Base-by-base conservation (phyloP, 2,113 vertebrate species). In the Butastur rufipennis region DNA sequence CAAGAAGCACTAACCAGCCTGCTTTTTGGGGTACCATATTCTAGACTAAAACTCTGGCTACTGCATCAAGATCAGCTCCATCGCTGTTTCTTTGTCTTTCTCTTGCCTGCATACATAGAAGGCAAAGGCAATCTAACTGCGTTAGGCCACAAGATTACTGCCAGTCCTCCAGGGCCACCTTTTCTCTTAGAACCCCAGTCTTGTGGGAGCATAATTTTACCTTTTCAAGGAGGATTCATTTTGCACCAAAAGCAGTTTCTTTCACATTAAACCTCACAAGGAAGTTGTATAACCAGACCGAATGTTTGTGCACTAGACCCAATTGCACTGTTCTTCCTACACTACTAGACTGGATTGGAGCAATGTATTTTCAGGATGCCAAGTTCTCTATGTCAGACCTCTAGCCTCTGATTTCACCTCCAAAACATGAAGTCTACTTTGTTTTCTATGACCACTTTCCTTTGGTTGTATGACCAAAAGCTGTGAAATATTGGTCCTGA, bases 71-170 rank as follows among this genome's bases (percentile, higher is more conserved):
- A 63, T 52, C 47, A 52, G 26, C 36, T 73, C 34, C 31, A 53
- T 6, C 7, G 1, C 31, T 19, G 1, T 27, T 86, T 81, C 48
- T 47, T 77, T 38, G 9, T 63, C 26, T 71, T 38, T 61, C 25
- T 71, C 56, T 58, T n/a, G n/a, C n/a, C 17, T 1, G 0, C 1
- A 0, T 78, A 15, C 13, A 7, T 2, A 17, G 26, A 70, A 78
- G 38, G 29, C 38, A 74, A 87, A 78, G 10, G 32, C 18, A n/a
- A 62, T 25, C 19, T 25, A 45, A 0, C 25, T 53, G 20, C 43
- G 32, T 68, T 80, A 55, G 17, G 47, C 26, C 11, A 43, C 23
- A 18, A 23, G 22, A 19, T 59, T 67, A 62, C 52, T 45, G 70
- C 20, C 53, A 80, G 27, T n/a, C 7, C 23, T 66, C 5, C 34